A percentile compares a stretch with the other conserved stretches of the same genome.
Conservation (phyloP, 2,113 vertebrate species). For the Archilochus colubris region DNA sequence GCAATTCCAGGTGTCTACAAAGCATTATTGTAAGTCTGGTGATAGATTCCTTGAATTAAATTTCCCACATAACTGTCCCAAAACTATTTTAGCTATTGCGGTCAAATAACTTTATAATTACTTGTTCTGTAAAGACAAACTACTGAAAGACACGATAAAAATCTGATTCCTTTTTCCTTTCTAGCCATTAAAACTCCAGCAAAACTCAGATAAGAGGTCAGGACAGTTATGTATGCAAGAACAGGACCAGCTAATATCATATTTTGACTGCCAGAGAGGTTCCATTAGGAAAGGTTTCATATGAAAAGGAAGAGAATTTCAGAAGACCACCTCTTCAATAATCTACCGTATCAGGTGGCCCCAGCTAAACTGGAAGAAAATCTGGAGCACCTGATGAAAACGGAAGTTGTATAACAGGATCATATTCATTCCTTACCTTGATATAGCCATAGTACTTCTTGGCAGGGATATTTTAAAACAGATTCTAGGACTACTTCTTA, state of each 20-base stretch:
- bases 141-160: background rate
- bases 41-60: background rate
- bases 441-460: background rate
- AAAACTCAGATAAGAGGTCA: background rate
- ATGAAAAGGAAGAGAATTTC: background rate
- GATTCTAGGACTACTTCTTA: background rate
- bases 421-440: background rate
- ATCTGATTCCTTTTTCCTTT: background rate
- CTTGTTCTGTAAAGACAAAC: background rate
- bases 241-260: background rate
- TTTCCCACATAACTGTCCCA: background rate
- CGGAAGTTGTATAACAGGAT: background rate
- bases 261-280: rapidly evolving
- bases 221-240: background rate
- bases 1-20: background rate
- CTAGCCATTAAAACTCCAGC: background rate
- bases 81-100: background rate
- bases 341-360: conserved; percentile 7
- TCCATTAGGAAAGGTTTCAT: background rate
- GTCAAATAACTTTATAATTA: background rate
- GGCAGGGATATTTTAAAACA: background rate
- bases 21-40: background rate
- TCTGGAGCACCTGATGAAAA: conserved; percentile 31
- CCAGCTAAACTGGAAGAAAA: conserved; percentile 37
- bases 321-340: background rate